A percentile compares a stretch with the other conserved stretches of the same genome.
These are phyloP conservation scores for Eretmodus cyanostictus DNA, from an alignment of 2,113 vertebrate genomes.

Conservation along the genomic window DNA sequence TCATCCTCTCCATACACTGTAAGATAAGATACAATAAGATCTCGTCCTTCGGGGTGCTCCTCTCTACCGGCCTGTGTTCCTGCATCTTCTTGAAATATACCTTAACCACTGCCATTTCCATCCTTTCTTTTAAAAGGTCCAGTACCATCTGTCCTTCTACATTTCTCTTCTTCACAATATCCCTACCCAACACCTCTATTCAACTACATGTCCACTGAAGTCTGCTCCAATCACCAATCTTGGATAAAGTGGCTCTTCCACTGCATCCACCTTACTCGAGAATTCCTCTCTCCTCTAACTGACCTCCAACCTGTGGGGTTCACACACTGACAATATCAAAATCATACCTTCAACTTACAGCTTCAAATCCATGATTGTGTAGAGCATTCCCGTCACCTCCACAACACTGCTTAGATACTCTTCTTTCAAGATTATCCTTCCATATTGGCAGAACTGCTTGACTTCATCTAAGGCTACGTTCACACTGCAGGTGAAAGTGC, in stretches of 20 bases:
- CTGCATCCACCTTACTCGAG: not conserved
- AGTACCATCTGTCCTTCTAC: not conserved
- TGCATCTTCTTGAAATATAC: not conserved
- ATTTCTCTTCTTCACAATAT: not conserved
- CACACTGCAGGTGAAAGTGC: rapidly evolving
- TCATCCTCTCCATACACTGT: not conserved
- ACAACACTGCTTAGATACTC: not conserved
- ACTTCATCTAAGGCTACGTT: not conserved
- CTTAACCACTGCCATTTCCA: not conserved
- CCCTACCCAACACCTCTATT: not conserved
- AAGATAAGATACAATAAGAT: not conserved
- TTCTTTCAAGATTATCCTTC: not conserved
- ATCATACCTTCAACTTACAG: rapidly evolving
- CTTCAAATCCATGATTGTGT: not conserved
- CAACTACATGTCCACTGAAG: rapidly evolving
- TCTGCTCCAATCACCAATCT: not conserved
- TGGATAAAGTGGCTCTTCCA: not conserved
- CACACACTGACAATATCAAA: not conserved
- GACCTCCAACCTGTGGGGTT: not conserved
- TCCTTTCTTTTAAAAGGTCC: not conserved
- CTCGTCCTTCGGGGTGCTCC: not conserved
- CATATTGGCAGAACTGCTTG: rapidly evolving
- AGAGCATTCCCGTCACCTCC: not conserved
- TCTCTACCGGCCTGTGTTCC: rapidly evolving
- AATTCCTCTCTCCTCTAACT: not conserved